Evolutionary conservation across 2,797 vertebrate species (phyloP).

Genomic region (Micrastur ruficollis): DNA sequence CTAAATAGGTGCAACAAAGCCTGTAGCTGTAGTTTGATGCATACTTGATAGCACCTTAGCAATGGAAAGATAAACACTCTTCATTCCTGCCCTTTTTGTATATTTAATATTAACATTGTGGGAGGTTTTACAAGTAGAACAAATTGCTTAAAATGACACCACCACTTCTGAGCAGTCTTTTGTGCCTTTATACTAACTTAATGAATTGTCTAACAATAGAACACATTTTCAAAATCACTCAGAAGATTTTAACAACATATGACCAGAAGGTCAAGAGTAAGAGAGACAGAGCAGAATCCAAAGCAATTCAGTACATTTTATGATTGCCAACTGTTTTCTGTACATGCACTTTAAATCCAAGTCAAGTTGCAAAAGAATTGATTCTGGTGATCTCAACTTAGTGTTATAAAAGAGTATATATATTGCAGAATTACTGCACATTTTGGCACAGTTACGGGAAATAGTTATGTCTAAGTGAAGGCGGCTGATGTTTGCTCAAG

Average conservation of each 20-base stretch:
- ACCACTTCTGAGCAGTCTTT: background rate
- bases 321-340: background rate
- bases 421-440: constrained; percentile 45
- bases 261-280: background rate
- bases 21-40: constrained; percentile 43
- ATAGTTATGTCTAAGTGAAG: constrained; percentile 41
- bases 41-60: constrained; percentile 40
- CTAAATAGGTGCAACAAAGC: constrained; percentile 23
- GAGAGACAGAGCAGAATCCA: background rate
- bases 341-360: constrained; percentile 51
- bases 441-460: constrained; percentile 37
- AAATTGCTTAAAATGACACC: constrained; percentile 45
- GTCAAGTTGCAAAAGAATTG: constrained; percentile 42
- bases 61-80: constrained; percentile 51
- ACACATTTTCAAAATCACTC: constrained; percentile 11
- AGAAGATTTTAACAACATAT: constrained; percentile 28
- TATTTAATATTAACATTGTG: constrained; percentile 54
- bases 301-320: background rate
- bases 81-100: constrained; percentile 20
- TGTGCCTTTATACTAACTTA: constrained; percentile 38
- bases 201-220: constrained; percentile 49
- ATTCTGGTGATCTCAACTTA: constrained; percentile 33
- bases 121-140: constrained; percentile 36
- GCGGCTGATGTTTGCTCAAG: constrained; percentile 16
- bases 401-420: constrained; percentile 28